Evolutionary conservation across 2,888 invertebrate genomes (phyloP), one percentile per base, ranked within the genome.

Genomic region (Alsophila aescularia): DNA sequence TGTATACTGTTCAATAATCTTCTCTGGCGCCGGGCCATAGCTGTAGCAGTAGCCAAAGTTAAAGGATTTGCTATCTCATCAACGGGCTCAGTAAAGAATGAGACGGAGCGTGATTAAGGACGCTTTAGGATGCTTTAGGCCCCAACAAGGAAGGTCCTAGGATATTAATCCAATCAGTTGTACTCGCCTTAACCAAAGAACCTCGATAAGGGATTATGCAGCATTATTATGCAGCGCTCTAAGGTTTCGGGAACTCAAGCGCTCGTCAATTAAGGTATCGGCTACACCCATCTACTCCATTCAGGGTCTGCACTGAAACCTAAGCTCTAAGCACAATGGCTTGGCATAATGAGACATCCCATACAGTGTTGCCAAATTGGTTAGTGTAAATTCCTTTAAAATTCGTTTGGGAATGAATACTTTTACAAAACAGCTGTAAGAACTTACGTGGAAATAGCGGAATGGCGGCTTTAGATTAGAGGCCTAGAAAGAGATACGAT

Each of bases 181-280:
- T 35, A 32, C 36, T 76, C 70, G 69, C 85, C 81, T 89, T 89
- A 89, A 87, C 59, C 47, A 50, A 54, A 52, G 58, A 64, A 62
- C 74, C 80, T 83, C 75, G 85, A 84, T 89, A 90, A 87, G 85
- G 90, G 73, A 87, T 87, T 89, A 89, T 88, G 77, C 85, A 72
- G 81, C 87, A 87, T 87, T 89, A 90, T 90, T 90, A 90, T 89
- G 83, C 90, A 85, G 83, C 78, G 79, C 75, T 81, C 82, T 89
- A 78, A 82, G 88, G 90, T 90, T 90, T 90, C 86, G 87, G 90
- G 83, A 84, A 87, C 83, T 81, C 79, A 79, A 80, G 75, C 80
- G 78, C 87, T 90, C 88, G 86, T 90, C 90, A 90, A 91, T 91
- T 90, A 91, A 90, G 87, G 85, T 90, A 91, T 90, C 91, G 82